Evolutionary conservation across 2,888 invertebrate genomes (phyloP).

Genomic region (Tipula vernalis): DNA sequence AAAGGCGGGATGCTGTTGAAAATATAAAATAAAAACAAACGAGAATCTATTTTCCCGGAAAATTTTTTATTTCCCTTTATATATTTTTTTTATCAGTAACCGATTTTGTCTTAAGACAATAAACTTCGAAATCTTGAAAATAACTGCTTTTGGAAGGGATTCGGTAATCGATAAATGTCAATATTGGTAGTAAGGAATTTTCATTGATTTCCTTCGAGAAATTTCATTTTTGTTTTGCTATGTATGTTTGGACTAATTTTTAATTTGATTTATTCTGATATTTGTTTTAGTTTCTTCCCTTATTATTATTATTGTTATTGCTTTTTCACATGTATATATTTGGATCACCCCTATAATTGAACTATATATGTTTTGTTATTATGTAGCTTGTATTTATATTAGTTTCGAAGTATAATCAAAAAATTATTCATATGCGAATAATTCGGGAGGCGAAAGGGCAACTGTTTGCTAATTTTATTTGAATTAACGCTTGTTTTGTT

Average conservation of each 20-base stretch:
- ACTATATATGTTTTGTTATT: background rate
- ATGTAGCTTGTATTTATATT: background rate
- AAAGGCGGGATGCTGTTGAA: background rate
- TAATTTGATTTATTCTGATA: constrained; percentile 8
- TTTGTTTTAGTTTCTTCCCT: background rate
- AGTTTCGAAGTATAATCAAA: background rate
- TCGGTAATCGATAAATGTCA: background rate
- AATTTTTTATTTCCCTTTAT: background rate
- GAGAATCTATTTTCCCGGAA: background rate
- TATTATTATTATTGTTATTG: background rate
- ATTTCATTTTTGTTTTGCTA: background rate
- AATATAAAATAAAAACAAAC: background rate
- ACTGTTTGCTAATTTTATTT: background rate
- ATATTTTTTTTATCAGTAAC: background rate
- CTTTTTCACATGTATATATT: background rate
- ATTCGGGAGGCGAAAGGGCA: background rate
- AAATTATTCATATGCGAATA: background rate
- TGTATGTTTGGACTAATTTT: constrained; percentile 5
- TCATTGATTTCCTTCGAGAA: constrained; percentile 7
- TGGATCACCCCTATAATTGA: background rate
- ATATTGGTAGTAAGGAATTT: background rate
- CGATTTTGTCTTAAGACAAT: background rate
- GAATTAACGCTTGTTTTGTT: background rate
- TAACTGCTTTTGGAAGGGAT: background rate
- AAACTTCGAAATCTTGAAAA: background rate